phyloP scores from a whole-genome alignment of 2,113 vertebrate species.

The Cygnus atratus region DNA sequence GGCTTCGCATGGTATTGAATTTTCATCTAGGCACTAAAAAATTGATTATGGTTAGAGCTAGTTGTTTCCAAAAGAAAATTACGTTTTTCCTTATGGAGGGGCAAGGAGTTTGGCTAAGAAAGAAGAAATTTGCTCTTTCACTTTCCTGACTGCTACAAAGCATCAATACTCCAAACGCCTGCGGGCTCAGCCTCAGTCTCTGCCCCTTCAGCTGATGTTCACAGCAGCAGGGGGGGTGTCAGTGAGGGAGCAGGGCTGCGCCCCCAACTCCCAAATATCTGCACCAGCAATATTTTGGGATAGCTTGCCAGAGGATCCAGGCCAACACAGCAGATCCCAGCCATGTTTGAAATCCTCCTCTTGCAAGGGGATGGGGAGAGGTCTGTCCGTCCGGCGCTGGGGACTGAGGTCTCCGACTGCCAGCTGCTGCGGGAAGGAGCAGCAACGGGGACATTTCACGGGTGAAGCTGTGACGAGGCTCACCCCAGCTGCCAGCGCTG shows the following conservation, averaged over 20 bases:
- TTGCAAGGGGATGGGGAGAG: accelerated
- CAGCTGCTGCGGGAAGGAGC: neutral
- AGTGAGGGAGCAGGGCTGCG: neutral
- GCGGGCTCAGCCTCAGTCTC: neutral
- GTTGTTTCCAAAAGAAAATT: neutral
- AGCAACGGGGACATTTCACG: neutral
- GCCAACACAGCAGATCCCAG: neutral
- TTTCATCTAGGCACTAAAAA: neutral
- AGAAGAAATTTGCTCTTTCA: neutral
- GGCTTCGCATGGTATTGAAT: neutral
- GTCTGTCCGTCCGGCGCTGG: neutral
- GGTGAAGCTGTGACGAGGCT: neutral
- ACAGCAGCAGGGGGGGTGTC: neutral
- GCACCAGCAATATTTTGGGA: neutral
- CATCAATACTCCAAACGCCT: neutral
- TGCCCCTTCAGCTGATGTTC: neutral
- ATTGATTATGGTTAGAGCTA: neutral
- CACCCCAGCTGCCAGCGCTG: neutral
- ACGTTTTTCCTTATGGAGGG: neutral
- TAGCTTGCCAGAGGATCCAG: too few relatives aligned
- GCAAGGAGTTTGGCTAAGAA: neutral
- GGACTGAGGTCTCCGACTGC: neutral
- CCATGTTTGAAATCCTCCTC: neutral
- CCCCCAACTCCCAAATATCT: accelerated
- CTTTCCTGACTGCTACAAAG: neutral